These are phyloP conservation scores for Halocaridina rubra DNA, from an alignment of 2,888 invertebrate species.

Conservation along the genomic window DNA sequence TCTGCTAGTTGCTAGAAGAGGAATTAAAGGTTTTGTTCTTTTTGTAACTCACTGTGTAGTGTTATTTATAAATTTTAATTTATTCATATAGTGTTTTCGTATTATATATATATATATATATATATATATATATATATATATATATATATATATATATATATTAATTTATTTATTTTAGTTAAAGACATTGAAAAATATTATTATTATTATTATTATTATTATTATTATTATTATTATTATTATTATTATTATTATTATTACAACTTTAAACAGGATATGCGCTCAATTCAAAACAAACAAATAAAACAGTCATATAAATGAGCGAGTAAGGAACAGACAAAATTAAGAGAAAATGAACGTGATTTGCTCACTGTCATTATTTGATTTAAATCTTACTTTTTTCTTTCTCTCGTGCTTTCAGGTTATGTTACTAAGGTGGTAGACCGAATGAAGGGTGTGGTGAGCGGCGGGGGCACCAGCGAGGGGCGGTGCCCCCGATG, in stretches of 20 bases:
- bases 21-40: too few species aligned
- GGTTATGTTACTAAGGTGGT: constrained; percentile 43
- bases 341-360: background rate
- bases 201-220: too few species aligned
- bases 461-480: constrained; percentile 43
- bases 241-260: background rate
- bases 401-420: background rate
- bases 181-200: too few species aligned
- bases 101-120: background rate
- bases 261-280: background rate
- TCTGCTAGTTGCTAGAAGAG: too few species aligned
- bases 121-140: constrained; percentile 1
- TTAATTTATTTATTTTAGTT: too few species aligned
- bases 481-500: constrained; percentile 37
- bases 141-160: background rate
- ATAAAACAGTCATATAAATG: too few species aligned
- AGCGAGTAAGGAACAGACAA: background rate
- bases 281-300: background rate
- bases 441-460: constrained; percentile 30
- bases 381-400: background rate
- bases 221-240: too few species aligned
- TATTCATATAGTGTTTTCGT: background rate
- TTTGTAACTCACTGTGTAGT: too few species aligned
- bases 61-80: too few species aligned
- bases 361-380: background rate